Conservation (phyloP, 2,113 vertebrate species). For the Indri indri region DNA sequence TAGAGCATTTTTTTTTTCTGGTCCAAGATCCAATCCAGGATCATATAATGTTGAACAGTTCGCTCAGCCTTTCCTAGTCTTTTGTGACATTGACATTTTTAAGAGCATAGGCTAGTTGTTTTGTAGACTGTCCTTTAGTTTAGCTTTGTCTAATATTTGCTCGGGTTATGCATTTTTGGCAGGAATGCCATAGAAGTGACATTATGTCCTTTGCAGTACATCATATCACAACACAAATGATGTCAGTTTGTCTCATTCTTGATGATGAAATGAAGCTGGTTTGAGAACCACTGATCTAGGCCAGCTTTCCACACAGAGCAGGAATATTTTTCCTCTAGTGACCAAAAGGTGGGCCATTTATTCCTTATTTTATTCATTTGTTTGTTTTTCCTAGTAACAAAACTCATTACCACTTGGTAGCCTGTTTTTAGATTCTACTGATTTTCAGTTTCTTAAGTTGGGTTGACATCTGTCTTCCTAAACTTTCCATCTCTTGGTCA, state of each 20-base stretch:
- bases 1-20: no score
- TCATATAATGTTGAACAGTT: neutral
- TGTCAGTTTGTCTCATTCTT: neutral
- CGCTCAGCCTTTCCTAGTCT: neutral
- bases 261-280: neutral
- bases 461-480: neutral
- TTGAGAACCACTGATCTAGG: neutral
- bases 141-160: neutral
- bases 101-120: neutral
- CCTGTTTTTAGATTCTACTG: neutral
- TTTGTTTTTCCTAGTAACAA: neutral
- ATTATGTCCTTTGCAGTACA: neutral
- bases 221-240: neutral
- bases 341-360: neutral
- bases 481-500: neutral
- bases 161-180: neutral
- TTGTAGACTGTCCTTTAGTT: neutral
- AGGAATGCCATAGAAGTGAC: neutral
- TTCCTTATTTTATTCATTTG: neutral
- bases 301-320: neutral
- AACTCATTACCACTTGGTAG: neutral
- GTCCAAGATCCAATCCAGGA: neutral
- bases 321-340: neutral
- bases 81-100: neutral
- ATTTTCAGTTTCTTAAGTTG: neutral